A percentile compares a stretch with the other conserved stretches of the same genome.
These are phyloP conservation scores for Mesembrinibis cayennensis DNA, from an alignment of 2,113 vertebrate genomes.

Conservation along the genomic window DNA sequence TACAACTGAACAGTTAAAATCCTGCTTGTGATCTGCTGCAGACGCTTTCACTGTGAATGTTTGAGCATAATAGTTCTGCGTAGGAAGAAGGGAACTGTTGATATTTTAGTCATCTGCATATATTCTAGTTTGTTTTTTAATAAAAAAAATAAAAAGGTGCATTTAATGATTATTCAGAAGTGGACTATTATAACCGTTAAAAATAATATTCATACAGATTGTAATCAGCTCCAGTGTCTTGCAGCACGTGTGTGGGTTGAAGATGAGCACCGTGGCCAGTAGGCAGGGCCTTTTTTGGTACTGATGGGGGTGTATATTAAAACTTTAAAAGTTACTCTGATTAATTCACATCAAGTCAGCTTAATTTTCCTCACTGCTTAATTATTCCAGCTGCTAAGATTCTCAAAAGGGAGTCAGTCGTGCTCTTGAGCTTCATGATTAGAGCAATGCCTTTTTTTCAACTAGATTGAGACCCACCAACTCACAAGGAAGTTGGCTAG, in stretches of 20 bases:
- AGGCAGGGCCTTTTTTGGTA: slow-evolving; percentile 46
- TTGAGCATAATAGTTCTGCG: slow-evolving; percentile 68
- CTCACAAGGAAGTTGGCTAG: background rate
- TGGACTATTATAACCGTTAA: slow-evolving; percentile 63
- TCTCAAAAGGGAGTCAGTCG: background rate
- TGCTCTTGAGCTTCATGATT: background rate
- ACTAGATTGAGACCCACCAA: background rate
- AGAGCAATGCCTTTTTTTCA: background rate
- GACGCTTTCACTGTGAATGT: slow-evolving; percentile 51
- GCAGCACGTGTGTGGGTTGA: slow-evolving; percentile 18
- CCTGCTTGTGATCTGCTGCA: slow-evolving; percentile 27
- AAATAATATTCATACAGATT: slow-evolving; percentile 51
- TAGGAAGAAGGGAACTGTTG: slow-evolving; percentile 74
- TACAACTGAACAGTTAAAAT: slow-evolving; percentile 5
- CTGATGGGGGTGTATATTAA: slow-evolving; percentile 35
- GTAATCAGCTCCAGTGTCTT: slow-evolving; percentile 41
- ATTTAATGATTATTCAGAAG: slow-evolving; percentile 73
- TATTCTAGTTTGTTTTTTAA: slow-evolving; percentile 42
- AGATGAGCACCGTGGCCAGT: slow-evolving; percentile 19
- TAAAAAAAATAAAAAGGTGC: slow-evolving; percentile 56
- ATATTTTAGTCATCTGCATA: slow-evolving; percentile 75
- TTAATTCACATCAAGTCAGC: slow-evolving; percentile 37
- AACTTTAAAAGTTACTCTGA: slow-evolving; percentile 45
- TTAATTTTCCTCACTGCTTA: slow-evolving; percentile 12
- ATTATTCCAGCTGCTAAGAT: slow-evolving; percentile 23